Evolutionary conservation across 1,140 invertebrate species (phyloP).

Genomic region (Drosophila sulfurigaster): DNA sequence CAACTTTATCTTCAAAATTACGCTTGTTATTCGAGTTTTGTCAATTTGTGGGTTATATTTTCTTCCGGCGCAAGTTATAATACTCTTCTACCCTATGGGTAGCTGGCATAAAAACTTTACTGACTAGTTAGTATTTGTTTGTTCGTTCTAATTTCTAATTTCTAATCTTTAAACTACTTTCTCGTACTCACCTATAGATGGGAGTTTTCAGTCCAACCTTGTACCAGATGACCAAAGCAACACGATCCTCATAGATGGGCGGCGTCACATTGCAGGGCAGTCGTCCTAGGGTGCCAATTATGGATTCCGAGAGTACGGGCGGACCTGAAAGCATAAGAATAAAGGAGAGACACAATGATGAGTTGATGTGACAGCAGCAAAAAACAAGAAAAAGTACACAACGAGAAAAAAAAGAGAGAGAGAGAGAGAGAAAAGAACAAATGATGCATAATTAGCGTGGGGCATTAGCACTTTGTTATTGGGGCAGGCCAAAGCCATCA

Average conservation of each 20-base stretch:
- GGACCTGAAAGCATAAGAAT: constrained; percentile 85
- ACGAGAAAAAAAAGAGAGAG: background rate
- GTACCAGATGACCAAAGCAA: constrained; percentile 94
- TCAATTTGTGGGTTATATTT: no score
- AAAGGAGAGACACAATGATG: constrained; percentile 47
- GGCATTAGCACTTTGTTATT: constrained; percentile 82
- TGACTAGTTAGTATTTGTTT: no score
- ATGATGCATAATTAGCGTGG: constrained; percentile 79
- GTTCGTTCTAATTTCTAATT: no score
- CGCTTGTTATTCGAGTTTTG: no score
- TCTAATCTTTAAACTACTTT: background rate
- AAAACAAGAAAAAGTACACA: constrained; percentile 12
- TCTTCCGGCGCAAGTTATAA: no score
- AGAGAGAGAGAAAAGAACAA: constrained; percentile 50
- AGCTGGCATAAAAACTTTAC: no score
- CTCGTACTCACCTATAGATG: constrained; percentile 91
- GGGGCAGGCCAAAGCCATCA: constrained; percentile 48
- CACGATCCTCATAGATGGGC: constrained; percentile 90
- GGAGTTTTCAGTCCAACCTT: constrained; percentile 91
- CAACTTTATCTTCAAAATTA: no score
- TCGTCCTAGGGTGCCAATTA: constrained; percentile 90
- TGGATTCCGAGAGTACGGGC: constrained; percentile 89
- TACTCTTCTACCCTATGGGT: no score
- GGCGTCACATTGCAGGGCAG: constrained; percentile 93
- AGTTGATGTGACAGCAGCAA: constrained; percentile 40